Percentiles rank a stretch among this genome's conserved stretches.
phyloP scores from a whole-genome alignment of 2,797 vertebrate genomes.

The Sebastiscus albofasciatus region DNA sequence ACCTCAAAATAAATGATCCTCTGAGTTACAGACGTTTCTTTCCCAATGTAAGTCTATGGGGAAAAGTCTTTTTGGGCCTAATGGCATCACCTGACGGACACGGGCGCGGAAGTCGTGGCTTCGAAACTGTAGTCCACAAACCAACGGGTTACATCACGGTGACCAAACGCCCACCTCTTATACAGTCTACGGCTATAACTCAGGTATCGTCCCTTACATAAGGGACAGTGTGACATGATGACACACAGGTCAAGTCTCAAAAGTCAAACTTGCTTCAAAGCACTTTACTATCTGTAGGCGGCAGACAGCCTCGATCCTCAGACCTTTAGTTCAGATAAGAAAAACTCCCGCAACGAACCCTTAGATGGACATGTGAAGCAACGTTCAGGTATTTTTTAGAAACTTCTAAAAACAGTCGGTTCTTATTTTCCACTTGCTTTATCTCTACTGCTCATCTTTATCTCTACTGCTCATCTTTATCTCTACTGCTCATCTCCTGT shows the following conservation, averaged over 20 bases:
- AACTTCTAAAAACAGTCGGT: neutral
- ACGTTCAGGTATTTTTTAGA: neutral
- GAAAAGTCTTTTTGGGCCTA: no score
- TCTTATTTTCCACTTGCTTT: neutral
- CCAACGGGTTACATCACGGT: no score
- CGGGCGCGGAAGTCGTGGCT: no score
- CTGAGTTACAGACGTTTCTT: no score
- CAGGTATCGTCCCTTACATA: no score
- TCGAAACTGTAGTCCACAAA: no score
- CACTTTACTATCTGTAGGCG: fast-evolving
- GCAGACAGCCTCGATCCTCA: neutral
- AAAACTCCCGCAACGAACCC: neutral
- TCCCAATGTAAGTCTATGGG: no score
- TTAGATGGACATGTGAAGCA: neutral
- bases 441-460: neutral
- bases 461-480: neutral
- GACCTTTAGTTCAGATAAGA: neutral
- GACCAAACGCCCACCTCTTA: no score
- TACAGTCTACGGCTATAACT: no score
- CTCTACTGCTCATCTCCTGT: neutral
- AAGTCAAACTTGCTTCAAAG: neutral
- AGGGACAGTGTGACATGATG: neutral
- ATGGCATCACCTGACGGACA: no score
- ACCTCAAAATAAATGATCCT: no score
- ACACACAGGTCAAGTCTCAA: neutral